Conservation (phyloP, 35 echinoderm and acorn worm genomes). For the Anneissia japonica region DNA sequence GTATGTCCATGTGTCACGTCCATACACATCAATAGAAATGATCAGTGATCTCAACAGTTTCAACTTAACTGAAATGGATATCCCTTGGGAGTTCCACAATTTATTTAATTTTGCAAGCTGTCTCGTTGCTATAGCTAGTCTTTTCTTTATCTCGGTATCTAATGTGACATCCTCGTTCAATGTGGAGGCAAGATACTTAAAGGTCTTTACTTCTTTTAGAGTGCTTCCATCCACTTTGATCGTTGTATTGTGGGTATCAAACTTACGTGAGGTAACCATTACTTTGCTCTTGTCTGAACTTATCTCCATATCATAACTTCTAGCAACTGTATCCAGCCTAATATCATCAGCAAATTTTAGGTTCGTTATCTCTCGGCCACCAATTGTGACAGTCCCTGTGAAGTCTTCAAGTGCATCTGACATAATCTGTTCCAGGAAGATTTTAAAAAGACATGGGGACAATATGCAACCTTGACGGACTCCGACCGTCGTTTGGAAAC, state of each 20-base stretch:
- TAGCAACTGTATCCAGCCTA: not conserved
- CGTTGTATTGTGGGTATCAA: not conserved
- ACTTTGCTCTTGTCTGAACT: not conserved
- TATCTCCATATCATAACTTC: not conserved
- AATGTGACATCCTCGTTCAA: not conserved
- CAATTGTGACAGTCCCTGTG: not conserved
- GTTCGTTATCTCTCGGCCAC: not conserved
- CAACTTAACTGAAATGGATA: not conserved
- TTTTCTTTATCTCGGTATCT: not conserved
- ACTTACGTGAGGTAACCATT: not conserved
- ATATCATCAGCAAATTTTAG: slow-evolving; percentile 10
- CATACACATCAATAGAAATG: not conserved
- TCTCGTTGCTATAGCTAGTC: not conserved
- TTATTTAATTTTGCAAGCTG: not conserved
- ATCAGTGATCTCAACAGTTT: not conserved
- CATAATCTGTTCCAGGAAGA: slow-evolving; percentile 10
- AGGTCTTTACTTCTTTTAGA: not conserved
- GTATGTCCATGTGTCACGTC: not conserved
- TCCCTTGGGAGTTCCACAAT: not conserved
- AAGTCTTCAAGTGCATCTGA: not conserved
- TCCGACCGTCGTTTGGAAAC: slow-evolving; percentile 8
- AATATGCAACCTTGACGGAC: slow-evolving; percentile 16
- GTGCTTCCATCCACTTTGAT: not conserved
- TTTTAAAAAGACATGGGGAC: not conserved
- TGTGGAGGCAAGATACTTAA: not conserved